Evolutionary conservation across 1,140 invertebrate genomes (phyloP).

Genomic region (Drosophila neocordata): DNA sequence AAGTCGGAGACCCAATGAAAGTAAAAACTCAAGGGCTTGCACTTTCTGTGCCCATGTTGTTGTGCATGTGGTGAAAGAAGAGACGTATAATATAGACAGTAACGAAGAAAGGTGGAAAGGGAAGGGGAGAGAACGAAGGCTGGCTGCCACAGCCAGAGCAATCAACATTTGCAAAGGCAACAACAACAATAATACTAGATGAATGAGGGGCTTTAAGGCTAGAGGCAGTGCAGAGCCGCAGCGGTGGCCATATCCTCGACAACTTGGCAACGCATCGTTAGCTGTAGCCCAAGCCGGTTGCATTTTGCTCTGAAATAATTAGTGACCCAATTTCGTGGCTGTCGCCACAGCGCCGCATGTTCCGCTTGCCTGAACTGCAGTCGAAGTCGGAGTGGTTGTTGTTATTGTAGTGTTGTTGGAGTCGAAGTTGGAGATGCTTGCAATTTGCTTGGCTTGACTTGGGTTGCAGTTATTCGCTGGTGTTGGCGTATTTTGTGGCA

Average conservation of each 20-base stretch:
- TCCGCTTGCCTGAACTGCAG: constrained; percentile 63
- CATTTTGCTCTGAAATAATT: constrained; percentile 81
- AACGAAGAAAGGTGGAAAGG: constrained; percentile 23
- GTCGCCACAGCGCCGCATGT: constrained; percentile 54
- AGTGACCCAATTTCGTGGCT: constrained; percentile 76
- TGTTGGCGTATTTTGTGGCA: constrained; percentile 79
- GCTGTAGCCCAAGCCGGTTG: constrained; percentile 61
- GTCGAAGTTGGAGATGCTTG: constrained; percentile 36
- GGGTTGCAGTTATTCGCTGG: constrained; percentile 46
- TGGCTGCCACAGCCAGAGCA: not conserved
- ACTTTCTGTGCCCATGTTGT: constrained; percentile 65
- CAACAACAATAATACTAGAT: constrained; percentile 1
- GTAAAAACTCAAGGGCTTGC: constrained; percentile 83
- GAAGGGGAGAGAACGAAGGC: no score
- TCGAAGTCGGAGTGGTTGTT: constrained; percentile 3
- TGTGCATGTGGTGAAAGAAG: constrained; percentile 41
- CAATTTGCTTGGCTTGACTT: constrained; percentile 68
- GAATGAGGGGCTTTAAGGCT: not conserved
- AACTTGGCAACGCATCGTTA: constrained; percentile 72
- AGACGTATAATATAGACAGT: constrained; percentile 33
- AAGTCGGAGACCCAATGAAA: constrained; percentile 58
- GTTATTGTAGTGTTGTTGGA: not conserved
- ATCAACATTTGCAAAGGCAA: not conserved
- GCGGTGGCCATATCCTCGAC: constrained; percentile 51
- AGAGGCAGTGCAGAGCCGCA: not conserved